Conservation (phyloP, 2,888 invertebrate genomes). For the Nebria salina region DNA sequence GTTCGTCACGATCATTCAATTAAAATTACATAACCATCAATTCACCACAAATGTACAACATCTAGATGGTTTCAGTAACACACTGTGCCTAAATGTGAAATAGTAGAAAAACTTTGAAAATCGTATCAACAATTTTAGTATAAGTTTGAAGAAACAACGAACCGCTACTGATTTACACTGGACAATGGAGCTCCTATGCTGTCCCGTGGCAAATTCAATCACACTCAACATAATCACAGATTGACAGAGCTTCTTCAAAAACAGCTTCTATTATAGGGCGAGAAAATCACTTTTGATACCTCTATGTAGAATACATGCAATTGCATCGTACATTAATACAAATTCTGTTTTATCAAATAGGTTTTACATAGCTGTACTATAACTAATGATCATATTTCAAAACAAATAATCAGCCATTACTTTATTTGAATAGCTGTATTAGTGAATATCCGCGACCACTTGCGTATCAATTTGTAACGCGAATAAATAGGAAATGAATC, state of each 20-base stretch:
- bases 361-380: too few species aligned
- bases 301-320: not conserved
- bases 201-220: constrained; percentile 44
- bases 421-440: too few species aligned
- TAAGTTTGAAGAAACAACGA: not conserved
- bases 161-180: not conserved
- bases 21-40: not conserved
- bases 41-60: not conserved
- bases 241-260: constrained; percentile 38
- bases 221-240: constrained; percentile 40
- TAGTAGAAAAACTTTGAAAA: not conserved
- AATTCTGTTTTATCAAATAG: too few species aligned
- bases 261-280: constrained; percentile 22
- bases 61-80: not conserved
- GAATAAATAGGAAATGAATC: too few species aligned
- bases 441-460: too few species aligned
- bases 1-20: not conserved
- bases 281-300: not conserved
- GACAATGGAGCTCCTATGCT: constrained; percentile 31
- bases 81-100: not conserved
- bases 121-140: not conserved
- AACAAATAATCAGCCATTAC: too few species aligned
- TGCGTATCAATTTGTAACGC: too few species aligned
- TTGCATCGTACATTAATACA: too few species aligned
- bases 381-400: too few species aligned